Percentiles rank a stretch among this genome's conserved stretches.
These are phyloP conservation scores for Tupaia tana DNA, from an alignment of 2,113 vertebrate genomes.

Conservation along the genomic window DNA sequence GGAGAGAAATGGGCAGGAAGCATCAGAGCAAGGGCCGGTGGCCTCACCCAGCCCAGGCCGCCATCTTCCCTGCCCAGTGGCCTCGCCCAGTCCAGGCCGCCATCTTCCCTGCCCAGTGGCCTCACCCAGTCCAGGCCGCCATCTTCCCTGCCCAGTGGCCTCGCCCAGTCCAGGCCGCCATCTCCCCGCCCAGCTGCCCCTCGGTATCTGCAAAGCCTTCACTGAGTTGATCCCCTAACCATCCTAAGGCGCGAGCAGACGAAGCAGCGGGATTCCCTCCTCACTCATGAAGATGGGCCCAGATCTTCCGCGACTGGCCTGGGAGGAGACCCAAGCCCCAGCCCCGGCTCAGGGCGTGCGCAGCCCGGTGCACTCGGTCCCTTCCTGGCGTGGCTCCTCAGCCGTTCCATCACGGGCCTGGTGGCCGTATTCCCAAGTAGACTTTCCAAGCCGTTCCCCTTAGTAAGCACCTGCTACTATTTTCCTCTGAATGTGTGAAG, in stretches of 20 bases:
- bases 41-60: background rate
- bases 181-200: accelerated
- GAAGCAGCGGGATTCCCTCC: background rate
- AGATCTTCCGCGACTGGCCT: background rate
- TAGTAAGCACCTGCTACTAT: background rate
- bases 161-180: accelerated
- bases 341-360: accelerated
- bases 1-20: background rate
- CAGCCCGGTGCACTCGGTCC: background rate
- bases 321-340: background rate
- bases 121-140: accelerated
- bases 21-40: background rate
- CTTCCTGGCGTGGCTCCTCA: too few species aligned
- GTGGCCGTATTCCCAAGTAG: background rate
- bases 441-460: background rate
- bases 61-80: accelerated
- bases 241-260: background rate
- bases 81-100: accelerated
- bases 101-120: accelerated
- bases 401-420: accelerated
- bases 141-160: accelerated
- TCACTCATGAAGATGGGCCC: background rate
- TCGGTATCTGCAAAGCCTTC: background rate
- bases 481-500: background rate
- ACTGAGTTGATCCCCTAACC: accelerated